Base-by-base conservation (phyloP, 2,888 invertebrate species). In the Tetanocera ferruginea region DNA sequence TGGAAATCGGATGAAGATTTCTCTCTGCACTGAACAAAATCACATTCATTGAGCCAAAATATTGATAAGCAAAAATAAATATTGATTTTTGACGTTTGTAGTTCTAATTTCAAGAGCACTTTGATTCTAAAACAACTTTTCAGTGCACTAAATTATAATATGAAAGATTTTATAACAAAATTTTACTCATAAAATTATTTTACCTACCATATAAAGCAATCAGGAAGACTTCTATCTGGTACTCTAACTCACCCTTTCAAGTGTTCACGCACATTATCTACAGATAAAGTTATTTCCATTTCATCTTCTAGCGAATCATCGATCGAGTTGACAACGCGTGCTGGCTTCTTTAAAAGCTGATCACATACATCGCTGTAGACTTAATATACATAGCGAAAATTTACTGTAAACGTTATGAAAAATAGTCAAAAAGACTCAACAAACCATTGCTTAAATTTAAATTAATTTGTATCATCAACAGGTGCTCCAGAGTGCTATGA, bases 401-500 rank as follows among this genome's bases (percentile, higher is more conserved):
- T 55, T 67, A 55, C 23, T 52, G 37, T n/a, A n/a, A n/a, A n/a
- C n/a, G n/a, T 14, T 43, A 43, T 11, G 43, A 11, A 43, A 17
- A 6, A 55, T 25, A 19, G 4, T 11, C 14, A 11, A 52, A 4
- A 9, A 55, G n/a, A 62, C 43, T 31, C 9, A 69, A 51, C 77
- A 78, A 74, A 89, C 89, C 85, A 79, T 84, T 87, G 51, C 85
- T 85, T 51, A 90, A 80, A 84, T 88, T 89, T 31, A 90, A 82
- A 81, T 90, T 83, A 1, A 86, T 85, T 75, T 90, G 89, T 57
- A 90, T 87, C 85, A 88, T 84, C 19, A 90, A 55, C 11, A 90
- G 79, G 81, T 90, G 90, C 78, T 90, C 90, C 74, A 90, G 70
- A 0, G 87, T 84, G 69, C 88, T 86, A 78, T 90, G 90, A 11